Conservation (phyloP, 2,797 vertebrate genomes). For the Amblyraja radiata region DNA sequence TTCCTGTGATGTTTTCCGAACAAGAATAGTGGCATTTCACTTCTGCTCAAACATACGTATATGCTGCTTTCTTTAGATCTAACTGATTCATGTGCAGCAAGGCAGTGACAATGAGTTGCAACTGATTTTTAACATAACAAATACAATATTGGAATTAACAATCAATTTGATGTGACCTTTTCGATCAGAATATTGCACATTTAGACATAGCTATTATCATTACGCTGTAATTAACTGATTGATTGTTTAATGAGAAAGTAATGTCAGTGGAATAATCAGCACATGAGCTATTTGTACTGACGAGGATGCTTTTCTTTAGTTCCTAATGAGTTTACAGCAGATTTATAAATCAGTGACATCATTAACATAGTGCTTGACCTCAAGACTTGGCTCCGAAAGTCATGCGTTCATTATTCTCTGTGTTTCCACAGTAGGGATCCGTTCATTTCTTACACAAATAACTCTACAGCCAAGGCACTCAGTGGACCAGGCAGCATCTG, state of each 20-base stretch:
- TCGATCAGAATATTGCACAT: constrained; percentile 35
- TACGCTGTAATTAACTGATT: constrained; percentile 37
- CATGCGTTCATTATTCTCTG: background rate
- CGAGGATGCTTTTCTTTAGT: constrained; percentile 17
- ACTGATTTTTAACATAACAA: constrained; percentile 35
- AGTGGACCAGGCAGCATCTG: too few relatives aligned
- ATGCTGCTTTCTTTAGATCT: background rate
- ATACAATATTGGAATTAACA: constrained; percentile 34
- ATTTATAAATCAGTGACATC: constrained; percentile 36
- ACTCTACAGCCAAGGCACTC: too few relatives aligned
- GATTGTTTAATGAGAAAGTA: constrained; percentile 39
- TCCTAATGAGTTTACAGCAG: constrained; percentile 36
- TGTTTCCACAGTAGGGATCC: background rate
- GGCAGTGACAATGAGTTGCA: background rate
- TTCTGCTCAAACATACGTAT: background rate
- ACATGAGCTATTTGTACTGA: constrained; percentile 34
- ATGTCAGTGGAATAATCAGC: constrained; percentile 37
- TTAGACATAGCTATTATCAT: constrained; percentile 37
- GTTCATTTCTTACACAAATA: background rate
- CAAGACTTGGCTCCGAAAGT: constrained; percentile 9
- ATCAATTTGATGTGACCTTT: constrained; percentile 37
- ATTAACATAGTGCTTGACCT: constrained; percentile 34
- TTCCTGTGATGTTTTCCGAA: background rate
- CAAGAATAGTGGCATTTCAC: background rate
- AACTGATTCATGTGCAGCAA: background rate